Evolutionary conservation across 2,797 vertebrate species (phyloP).

Genomic region (Falco cherrug): DNA sequence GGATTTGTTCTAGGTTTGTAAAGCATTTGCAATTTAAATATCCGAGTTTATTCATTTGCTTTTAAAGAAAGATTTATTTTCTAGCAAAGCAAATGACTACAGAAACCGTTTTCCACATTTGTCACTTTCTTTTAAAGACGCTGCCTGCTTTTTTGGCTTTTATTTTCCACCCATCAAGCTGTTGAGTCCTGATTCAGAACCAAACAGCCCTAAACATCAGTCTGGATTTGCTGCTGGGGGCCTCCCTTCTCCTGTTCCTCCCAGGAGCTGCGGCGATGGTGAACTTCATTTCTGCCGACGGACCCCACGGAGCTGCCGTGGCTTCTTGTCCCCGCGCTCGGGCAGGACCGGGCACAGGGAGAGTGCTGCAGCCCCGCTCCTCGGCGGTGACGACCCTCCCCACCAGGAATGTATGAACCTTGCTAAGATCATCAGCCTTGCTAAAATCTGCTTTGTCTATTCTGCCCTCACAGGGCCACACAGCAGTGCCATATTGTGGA

Average conservation of each 20-base stretch:
- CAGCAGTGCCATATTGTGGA: not conserved
- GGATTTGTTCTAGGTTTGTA: not conserved
- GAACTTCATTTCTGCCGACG: accelerated
- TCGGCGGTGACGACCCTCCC: accelerated
- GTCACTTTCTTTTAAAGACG: not conserved
- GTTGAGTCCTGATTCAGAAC: not conserved
- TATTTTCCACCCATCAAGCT: not conserved
- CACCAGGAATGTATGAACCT: not conserved
- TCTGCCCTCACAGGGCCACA: not conserved
- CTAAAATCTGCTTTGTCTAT: not conserved
- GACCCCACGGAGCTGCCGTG: accelerated
- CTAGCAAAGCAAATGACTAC: not conserved
- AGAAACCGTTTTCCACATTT: not conserved
- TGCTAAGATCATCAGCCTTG: not conserved
- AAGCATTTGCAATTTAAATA: not conserved
- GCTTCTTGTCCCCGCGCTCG: accelerated
- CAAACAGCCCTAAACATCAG: not conserved
- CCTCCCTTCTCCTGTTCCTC: not conserved
- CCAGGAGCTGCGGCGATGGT: not conserved
- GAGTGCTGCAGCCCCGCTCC: not conserved
- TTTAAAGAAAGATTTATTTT: not conserved
- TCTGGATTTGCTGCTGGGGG: not conserved
- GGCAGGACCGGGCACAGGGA: not conserved
- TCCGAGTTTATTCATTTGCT: not conserved
- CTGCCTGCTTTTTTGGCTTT: not conserved